Percentiles rank a stretch among this genome's conserved stretches.
phyloP scores from a whole-genome alignment of 1,140 invertebrate species.

The Procambarus clarkii region DNA sequence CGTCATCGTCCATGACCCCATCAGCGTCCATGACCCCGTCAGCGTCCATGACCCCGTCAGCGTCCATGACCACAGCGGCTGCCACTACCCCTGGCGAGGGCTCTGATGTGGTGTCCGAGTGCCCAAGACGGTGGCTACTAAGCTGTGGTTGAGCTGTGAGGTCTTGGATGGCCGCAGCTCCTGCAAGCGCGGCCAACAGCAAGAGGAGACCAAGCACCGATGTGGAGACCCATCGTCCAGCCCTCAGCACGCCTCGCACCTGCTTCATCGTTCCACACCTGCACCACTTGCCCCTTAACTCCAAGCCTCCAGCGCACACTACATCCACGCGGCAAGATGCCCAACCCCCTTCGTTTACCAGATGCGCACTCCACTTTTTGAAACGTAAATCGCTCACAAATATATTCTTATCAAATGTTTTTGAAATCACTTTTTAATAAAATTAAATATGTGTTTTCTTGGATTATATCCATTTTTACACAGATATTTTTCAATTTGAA shows the following conservation, averaged over 20 bases:
- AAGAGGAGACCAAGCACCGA: not conserved
- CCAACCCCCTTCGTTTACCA: too few relatives aligned
- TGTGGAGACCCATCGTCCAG: not conserved
- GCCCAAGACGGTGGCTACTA: not conserved
- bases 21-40: too few relatives aligned
- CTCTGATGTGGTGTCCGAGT: not conserved
- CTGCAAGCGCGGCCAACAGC: not conserved
- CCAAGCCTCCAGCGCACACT: not conserved
- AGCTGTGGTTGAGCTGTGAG: not conserved
- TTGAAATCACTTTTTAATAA: too few relatives aligned
- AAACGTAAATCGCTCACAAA: too few relatives aligned
- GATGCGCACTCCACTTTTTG: too few relatives aligned
- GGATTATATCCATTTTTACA: too few relatives aligned
- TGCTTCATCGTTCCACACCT: not conserved
- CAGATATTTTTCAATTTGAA: too few relatives aligned
- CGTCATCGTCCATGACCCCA: too few relatives aligned
- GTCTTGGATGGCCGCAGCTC: not conserved
- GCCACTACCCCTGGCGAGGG: not conserved
- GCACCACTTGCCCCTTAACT: not conserved
- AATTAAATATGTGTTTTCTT: too few relatives aligned
- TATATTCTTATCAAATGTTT: too few relatives aligned
- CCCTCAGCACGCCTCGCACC: not conserved
- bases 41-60: not conserved
- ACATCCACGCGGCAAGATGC: not conserved
- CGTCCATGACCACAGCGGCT: too few relatives aligned